A percentile compares a stretch with the other conserved stretches of the same genome.
Conservation (phyloP, 1,140 invertebrate genomes). For the Panagrolaimus sp. region DNA sequence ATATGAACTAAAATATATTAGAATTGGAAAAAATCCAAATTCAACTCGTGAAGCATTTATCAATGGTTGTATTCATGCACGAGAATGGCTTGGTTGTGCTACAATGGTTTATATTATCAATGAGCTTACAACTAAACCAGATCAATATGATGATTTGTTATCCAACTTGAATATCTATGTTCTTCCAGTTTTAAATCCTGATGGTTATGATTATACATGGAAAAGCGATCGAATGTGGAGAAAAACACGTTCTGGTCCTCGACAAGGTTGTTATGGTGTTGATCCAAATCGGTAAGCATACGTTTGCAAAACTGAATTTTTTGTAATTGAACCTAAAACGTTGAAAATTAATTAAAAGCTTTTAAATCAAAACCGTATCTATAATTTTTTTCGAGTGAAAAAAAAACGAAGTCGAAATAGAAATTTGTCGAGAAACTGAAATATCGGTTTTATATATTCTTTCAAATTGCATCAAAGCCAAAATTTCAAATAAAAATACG, state of each 20-base stretch:
- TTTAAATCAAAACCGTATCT: too few species aligned
- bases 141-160: constrained; percentile 15
- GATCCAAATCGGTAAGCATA: constrained; percentile 21
- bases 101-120: constrained; percentile 26
- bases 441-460: too few species aligned
- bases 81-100: constrained; percentile 24
- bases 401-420: too few species aligned
- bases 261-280: constrained; percentile 21
- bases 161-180: constrained; percentile 15
- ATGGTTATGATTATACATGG: constrained; percentile 25
- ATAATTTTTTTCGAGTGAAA: too few species aligned
- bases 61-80: constrained; percentile 21
- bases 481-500: too few species aligned
- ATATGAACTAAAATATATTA: constrained; percentile 1
- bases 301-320: too few species aligned
- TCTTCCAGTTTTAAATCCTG: constrained; percentile 25
- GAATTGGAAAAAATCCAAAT: neutral
- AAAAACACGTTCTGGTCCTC: constrained; percentile 17
- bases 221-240: constrained; percentile 24
- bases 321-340: too few species aligned
- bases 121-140: constrained; percentile 16
- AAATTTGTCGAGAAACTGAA: too few species aligned
- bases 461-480: too few species aligned
- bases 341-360: too few species aligned
- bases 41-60: neutral